phyloP scores from a whole-genome alignment of 2,797 vertebrate genomes.

The Acomys russatus region DNA sequence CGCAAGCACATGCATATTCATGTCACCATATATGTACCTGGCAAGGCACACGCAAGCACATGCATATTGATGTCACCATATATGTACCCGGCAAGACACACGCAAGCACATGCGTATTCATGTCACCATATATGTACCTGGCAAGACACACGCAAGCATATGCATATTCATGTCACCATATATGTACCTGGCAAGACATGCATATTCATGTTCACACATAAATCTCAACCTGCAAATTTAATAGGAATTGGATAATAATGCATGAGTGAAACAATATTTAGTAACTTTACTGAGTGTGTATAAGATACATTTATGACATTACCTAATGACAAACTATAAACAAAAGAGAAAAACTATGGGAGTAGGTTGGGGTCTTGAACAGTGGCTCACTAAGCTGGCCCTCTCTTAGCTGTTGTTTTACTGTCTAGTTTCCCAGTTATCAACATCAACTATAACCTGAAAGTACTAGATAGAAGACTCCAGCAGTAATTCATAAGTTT shows the following conservation, averaged over 20 bases:
- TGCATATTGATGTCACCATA: neutral
- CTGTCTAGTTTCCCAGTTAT: neutral
- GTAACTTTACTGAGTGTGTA: neutral
- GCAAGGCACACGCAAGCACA: neutral
- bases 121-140: neutral
- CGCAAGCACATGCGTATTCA: neutral
- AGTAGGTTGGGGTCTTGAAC: neutral
- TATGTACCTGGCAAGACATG: neutral
- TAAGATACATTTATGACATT: neutral
- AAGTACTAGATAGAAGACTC: neutral
- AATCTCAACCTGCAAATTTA: constrained; percentile 50
- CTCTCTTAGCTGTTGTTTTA: neutral
- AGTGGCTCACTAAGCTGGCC: neutral
- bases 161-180: no score
- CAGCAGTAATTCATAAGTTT: neutral
- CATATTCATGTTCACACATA: neutral
- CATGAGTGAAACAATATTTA: neutral
- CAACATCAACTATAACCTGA: neutral
- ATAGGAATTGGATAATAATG: neutral
- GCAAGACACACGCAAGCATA: neutral
- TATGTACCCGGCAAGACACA: neutral
- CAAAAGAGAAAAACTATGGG: constrained; percentile 23
- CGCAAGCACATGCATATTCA: neutral
- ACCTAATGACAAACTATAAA: constrained; percentile 5
- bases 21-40: no score